Conservation (phyloP, 2,113 vertebrate genomes). For the Callorhinus ursinus region DNA sequence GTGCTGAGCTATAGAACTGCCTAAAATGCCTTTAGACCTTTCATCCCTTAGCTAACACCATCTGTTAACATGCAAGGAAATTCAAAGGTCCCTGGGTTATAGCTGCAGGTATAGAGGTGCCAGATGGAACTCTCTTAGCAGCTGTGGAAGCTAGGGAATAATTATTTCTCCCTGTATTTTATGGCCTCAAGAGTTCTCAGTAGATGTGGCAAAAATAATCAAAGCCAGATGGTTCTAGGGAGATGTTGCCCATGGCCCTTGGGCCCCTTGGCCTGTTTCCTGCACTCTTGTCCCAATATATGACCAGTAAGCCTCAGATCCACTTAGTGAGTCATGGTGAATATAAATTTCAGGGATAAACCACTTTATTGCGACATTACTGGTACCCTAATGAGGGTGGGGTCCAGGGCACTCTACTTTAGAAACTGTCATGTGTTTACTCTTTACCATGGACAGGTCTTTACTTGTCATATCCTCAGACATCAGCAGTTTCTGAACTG, state of each 20-base stretch:
- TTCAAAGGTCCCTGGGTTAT: slow-evolving; percentile 15
- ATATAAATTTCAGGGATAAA: neutral
- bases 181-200: neutral
- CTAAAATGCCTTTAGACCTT: neutral
- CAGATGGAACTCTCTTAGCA: slow-evolving; percentile 28
- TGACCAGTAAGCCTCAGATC: neutral
- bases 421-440: neutral
- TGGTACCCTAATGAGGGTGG: neutral
- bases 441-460: neutral
- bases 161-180: slow-evolving; percentile 23
- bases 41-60: neutral
- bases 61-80: neutral
- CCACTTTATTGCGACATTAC: neutral
- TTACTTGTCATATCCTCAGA: neutral
- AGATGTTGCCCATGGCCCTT: neutral
- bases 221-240: slow-evolving; percentile 4
- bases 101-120: slow-evolving; percentile 1
- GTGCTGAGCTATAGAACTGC: neutral
- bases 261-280: neutral
- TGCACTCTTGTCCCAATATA: neutral
- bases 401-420: neutral
- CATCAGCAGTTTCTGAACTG: neutral
- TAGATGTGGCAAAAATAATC: slow-evolving; percentile 34
- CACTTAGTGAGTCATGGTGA: neutral
- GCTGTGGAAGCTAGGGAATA: neutral